Evolutionary conservation across 1,140 invertebrate genomes (phyloP), one percentile per base, ranked within the genome.

Genomic region (Lepidurus couesii): DNA sequence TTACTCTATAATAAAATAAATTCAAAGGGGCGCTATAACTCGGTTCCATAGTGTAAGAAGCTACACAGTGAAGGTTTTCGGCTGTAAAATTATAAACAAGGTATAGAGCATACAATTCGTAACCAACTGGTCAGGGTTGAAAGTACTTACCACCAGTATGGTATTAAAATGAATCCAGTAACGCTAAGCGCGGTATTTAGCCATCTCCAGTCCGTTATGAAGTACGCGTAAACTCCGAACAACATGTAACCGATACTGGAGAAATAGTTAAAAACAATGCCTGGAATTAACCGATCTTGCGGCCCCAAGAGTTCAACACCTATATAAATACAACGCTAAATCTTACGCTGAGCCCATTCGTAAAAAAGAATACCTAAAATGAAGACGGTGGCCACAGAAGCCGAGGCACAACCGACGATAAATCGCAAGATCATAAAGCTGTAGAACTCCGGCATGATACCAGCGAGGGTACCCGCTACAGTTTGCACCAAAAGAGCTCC

Each of bases 241-340:
- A 84, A 44, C 10, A 81, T 75, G 75, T 83, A 83, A 13, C 85
- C 85, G 24, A 84, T 26, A 13, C 84, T 84, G 81, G 84, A 86
- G 1, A 84, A 80, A 26, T 84, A 81, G 73, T 84, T 82, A 76
- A 84, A 81, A 21, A 83, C 77, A 42, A 85, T 84, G 8, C 83
- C 84, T 74, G 78, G 80, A 10, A 80, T 78, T 9, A 84, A 80
- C 24, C 84, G 79, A 44, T 81, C 82, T 79, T 82, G 81, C 44
- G 80, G 80, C 8, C 83, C 83, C 26, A 85, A 81, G 65, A 83
- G 82, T 75, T 85, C 84, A 42, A 85, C 80, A 53, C 81, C 84
- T 65, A 16, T 84, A 78, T 7, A 65, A 16, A 65, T n/a, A 11
- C 16, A 16, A 21, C 16, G 16, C 21, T 21, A 1, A 65, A 7